Evolutionary conservation across 2,113 vertebrate genomes (phyloP).

Genomic region (Tenrec ecaudatus): DNA sequence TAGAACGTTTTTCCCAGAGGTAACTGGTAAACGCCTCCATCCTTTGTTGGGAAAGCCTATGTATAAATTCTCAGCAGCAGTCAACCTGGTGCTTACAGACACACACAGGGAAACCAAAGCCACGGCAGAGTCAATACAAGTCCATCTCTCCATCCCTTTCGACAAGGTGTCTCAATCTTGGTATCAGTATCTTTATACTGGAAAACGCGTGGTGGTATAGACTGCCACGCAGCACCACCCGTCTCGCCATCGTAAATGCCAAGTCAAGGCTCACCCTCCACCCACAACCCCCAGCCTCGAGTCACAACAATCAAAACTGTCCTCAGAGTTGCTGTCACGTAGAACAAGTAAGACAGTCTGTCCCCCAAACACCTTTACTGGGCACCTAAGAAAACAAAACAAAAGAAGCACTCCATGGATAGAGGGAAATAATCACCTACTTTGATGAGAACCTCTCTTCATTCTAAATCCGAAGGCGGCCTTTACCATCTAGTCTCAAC

Average conservation of each 20-base stretch:
- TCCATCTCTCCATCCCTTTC: slow-evolving; percentile 12
- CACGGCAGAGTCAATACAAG: neutral
- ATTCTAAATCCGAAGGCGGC: neutral
- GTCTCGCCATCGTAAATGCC: neutral
- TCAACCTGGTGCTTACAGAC: neutral
- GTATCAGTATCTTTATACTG: neutral
- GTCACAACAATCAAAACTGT: slow-evolving; percentile 21
- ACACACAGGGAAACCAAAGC: neutral
- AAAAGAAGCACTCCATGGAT: slow-evolving; percentile 19
- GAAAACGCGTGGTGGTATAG: neutral
- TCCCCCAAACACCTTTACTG: neutral
- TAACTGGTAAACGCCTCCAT: neutral
- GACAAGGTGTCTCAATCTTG: neutral
- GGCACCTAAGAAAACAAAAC: slow-evolving; percentile 45
- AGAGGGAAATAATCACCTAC: slow-evolving; percentile 16
- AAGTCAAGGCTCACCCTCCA: neutral
- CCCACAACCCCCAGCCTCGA: neutral
- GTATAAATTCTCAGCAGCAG: neutral
- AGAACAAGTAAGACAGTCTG: neutral
- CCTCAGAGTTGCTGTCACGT: slow-evolving; percentile 15
- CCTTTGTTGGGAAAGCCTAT: neutral
- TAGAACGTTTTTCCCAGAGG: slow-evolving; percentile 15
- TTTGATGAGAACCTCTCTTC: slow-evolving; percentile 47
- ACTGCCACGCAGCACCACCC: neutral
- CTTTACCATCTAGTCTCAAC: slow-evolving; percentile 14